These are phyloP conservation scores for Murina feae DNA, from an alignment of 2,113 vertebrate genomes.

Conservation along the genomic window DNA sequence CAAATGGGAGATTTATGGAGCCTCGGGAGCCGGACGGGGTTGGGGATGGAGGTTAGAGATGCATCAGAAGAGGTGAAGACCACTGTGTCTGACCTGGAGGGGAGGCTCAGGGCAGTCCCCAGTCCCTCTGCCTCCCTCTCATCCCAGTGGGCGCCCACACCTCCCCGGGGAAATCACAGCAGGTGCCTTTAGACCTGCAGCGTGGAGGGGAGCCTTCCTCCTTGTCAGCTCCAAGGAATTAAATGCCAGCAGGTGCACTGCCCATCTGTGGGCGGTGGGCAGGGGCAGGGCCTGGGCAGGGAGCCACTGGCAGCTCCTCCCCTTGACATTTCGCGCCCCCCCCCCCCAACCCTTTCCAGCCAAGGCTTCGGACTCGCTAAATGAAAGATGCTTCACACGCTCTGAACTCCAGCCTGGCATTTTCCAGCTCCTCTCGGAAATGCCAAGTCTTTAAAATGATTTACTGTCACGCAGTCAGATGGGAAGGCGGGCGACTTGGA, in stretches of 20 bases:
- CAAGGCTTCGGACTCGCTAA: conserved; percentile 12
- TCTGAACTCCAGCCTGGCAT: conserved; percentile 74
- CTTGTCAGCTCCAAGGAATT: conserved; percentile 10
- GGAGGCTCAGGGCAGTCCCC: background rate
- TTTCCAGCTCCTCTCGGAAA: conserved; percentile 61
- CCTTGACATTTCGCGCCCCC: conserved; percentile 58
- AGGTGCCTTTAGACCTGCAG: background rate
- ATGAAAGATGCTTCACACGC: conserved; percentile 70
- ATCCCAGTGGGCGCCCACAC: background rate
- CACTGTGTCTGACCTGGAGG: background rate
- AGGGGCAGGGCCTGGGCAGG: conserved; percentile 7
- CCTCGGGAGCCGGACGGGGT: background rate
- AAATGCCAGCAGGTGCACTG: background rate
- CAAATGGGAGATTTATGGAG: background rate
- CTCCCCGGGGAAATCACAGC: conserved; percentile 61
- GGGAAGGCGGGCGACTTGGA: conserved; percentile 18
- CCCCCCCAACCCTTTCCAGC: conserved; percentile 42
- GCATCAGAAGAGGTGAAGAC: background rate
- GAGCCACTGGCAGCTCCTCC: background rate
- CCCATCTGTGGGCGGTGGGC: conserved; percentile 31
- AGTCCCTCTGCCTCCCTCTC: background rate
- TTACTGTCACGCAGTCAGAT: conserved; percentile 50
- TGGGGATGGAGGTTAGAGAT: background rate
- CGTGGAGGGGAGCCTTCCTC: background rate
- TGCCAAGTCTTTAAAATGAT: conserved; percentile 61